Evolutionary conservation across 1,140 invertebrate species (phyloP).

Genomic region (Danaus plexippus): DNA sequence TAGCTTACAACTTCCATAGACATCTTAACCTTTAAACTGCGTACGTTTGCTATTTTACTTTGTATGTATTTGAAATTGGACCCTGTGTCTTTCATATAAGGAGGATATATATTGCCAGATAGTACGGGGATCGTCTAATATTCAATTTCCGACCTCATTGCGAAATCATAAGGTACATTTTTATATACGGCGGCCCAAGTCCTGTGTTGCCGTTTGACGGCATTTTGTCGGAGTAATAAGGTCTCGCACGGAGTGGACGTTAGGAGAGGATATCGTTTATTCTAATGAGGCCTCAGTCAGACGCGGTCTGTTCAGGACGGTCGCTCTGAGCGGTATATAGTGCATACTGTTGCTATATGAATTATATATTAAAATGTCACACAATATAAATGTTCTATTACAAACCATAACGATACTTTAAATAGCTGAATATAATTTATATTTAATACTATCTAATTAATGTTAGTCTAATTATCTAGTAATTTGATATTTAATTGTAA

Average conservation of each 20-base stretch:
- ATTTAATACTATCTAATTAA: too few species aligned
- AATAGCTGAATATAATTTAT: too few species aligned
- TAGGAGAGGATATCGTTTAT: constrained; percentile 71
- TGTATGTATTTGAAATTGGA: constrained; percentile 32
- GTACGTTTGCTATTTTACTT: constrained; percentile 43
- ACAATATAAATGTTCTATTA: too few species aligned
- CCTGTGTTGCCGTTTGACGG: constrained; percentile 53
- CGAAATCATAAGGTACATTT: constrained; percentile 27
- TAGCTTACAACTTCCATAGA: constrained; percentile 64
- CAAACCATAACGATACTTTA: too few species aligned
- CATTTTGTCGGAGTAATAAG: constrained; percentile 70
- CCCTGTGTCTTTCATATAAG: constrained; percentile 35
- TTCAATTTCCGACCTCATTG: constrained; percentile 18
- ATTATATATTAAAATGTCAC: too few species aligned
- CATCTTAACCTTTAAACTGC: constrained; percentile 55
- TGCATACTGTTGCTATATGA: not conserved
- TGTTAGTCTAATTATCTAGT: too few species aligned
- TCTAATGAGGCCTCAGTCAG: constrained; percentile 66
- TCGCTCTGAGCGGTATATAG: constrained; percentile 30
- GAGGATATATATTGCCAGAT: constrained; percentile 31
- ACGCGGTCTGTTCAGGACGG: constrained; percentile 38
- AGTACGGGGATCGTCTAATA: too few species aligned
- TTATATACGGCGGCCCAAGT: constrained; percentile 7
- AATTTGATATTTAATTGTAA: too few species aligned
- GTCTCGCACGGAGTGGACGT: constrained; percentile 65